phyloP scores from a whole-genome alignment of 2,113 vertebrate genomes.

The Polypterus senegalus region DNA sequence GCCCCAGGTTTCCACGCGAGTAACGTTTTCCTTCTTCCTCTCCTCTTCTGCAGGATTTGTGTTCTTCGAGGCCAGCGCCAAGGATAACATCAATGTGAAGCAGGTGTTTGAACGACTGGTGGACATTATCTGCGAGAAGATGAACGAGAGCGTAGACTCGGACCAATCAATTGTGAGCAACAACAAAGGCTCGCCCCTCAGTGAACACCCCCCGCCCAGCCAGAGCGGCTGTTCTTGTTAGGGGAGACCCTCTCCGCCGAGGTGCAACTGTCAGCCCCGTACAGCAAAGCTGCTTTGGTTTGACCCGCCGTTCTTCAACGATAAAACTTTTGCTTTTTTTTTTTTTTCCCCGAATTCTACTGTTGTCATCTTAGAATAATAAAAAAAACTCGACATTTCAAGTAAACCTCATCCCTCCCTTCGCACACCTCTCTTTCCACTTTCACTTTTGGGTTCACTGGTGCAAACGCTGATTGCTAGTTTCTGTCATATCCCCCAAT shows the following conservation, averaged over 20 bases:
- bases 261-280: neutral
- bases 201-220: slow-evolving; percentile 41
- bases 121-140: slow-evolving; percentile 81
- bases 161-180: slow-evolving; percentile 36
- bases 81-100: slow-evolving; percentile 81
- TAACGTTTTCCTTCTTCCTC: neutral
- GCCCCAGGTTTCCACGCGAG: neutral
- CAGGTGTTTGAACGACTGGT: slow-evolving; percentile 80
- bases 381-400: neutral
- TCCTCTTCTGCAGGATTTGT: slow-evolving; percentile 58
- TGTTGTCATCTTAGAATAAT: neutral
- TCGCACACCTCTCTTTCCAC: too few relatives aligned
- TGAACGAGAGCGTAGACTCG: slow-evolving; percentile 70
- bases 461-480: too few relatives aligned
- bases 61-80: slow-evolving; percentile 84
- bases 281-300: neutral
- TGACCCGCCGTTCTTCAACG: too few relatives aligned
- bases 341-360: neutral
- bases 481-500: too few relatives aligned
- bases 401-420: too few relatives aligned
- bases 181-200: slow-evolving; percentile 42
- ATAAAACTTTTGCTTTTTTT: neutral
- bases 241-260: slow-evolving; percentile 6
- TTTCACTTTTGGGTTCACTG: too few relatives aligned
- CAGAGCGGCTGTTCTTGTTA: slow-evolving; percentile 62